Base-by-base conservation (phyloP, 1,140 invertebrate genomes). In the Brachionus koreanus region DNA sequence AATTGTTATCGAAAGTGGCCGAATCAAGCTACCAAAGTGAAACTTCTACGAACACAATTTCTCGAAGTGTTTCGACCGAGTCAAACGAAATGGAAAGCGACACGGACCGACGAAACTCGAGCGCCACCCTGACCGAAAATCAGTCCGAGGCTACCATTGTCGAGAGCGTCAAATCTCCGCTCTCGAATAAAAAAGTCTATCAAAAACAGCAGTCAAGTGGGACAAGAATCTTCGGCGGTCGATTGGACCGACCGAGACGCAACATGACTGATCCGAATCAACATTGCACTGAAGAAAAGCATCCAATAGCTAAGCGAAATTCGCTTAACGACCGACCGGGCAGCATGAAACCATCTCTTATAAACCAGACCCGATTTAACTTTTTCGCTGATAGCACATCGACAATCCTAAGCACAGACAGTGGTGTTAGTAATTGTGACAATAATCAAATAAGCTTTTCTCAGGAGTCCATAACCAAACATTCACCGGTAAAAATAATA, bases 231-330 rank as follows among this genome's bases (percentile, higher is more conserved):
- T 33, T 79, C 37, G 76, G 39, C 10, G 35, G 76, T 13, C 35
- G 76, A 5, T 19, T 79, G 25, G 76, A 79, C 3, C 6, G 76
- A 13, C 76, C 35, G 5, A 79, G 76, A 61, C 76, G 76, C 2
- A 79, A 79, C 33, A 79, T 79, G 76, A 79, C 76, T 5, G 76
- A 79, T 61, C 76, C 76, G 23, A 79, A 57, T 63, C 76, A 79
- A 37, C 46, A 79, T 25, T 42, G 16, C 3, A 29, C 1, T 29
- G 39, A 74, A 12, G 76, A 79, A 16, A 57, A 39, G 35, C 35
- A 61, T 16, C 9, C 19, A 9, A 57, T 79, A 0, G 57, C 61
- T 12, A 79, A 79, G 23, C 76, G 76, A 2, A 79, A 79, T 61
- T 79, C 76, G 46, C 37, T 79, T 1, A 79, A 79, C 49, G 76